Evolutionary conservation across 2,797 vertebrate species (phyloP), one percentile per base, ranked within the genome.

Genomic region (Kryptopterus vitreolus): DNA sequence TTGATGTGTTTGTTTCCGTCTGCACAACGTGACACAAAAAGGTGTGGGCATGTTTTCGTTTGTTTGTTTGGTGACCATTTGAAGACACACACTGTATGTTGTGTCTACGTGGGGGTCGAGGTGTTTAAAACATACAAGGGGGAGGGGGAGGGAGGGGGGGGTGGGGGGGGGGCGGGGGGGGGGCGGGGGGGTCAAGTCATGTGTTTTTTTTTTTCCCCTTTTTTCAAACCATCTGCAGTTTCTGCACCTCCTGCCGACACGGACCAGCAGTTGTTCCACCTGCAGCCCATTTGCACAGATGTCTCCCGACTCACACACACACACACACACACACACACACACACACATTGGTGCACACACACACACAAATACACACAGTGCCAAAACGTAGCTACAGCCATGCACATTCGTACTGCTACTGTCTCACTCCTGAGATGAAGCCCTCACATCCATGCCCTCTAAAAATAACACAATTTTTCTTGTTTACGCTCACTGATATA

Each of bases 201-300:
- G 52, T 35, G 55, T 65, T 63, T 63, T 69, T 58, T 31, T 57
- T 72, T 72, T 72, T 31, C 59, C 76, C 78, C 74, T 77, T 81
- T 81, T 81, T 78, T 78, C 26, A 86, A 81, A 85, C 85, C 85
- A 82, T 86, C 84, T 84, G 88, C 84, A 86, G 83, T 84, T 80
- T 83, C 52, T 77, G 68, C 53, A 86, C 81, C 81, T 80, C 81
- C 79, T 82, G 82, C 78, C 46, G 73, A 83, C 78, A 82, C 52
- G 75, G 79, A 84, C 80, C 76, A 81, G 85, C 80, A 85, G 81
- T 85, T 83, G 83, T 85, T 88, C 83, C 85, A 86, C 84, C 86
- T 86, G 85, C 82, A 84, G 84, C 65, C 86, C 81, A 82, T 86
- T 87, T 86, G 70, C 71, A 65, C 85, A 84, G 85, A 85, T 81